Percentiles rank a stretch among this genome's conserved stretches.
These are phyloP conservation scores for Seriola quinqueradiata DNA, from an alignment of 2,113 vertebrate species.

Conservation along the genomic window DNA sequence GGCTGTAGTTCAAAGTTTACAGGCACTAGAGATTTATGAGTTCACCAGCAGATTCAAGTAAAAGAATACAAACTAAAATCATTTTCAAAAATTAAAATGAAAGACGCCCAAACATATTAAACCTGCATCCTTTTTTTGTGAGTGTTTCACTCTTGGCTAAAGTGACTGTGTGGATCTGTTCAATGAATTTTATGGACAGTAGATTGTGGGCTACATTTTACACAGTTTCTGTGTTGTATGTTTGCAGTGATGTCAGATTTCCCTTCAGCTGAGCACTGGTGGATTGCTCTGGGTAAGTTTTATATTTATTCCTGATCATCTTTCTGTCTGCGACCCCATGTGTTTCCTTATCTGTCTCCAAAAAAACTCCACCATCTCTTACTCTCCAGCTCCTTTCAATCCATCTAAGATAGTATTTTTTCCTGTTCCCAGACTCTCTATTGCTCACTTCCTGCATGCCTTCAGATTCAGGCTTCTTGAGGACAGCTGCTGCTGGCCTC, in stretches of 20 bases:
- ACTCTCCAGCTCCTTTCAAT: neutral
- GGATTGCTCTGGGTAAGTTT: slow-evolving; percentile 85
- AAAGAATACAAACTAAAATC: neutral
- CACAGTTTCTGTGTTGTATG: neutral
- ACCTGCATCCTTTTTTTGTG: neutral
- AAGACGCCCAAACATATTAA: neutral
- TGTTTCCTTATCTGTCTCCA: neutral
- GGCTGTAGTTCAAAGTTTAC: neutral
- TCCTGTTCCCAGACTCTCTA: neutral
- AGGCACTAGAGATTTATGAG: neutral
- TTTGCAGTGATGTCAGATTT: slow-evolving; percentile 83
- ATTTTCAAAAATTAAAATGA: neutral
- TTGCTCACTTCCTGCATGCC: neutral
- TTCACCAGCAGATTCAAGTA: neutral
- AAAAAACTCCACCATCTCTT: neutral
- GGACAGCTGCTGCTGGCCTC: neutral
- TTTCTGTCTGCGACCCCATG: neutral
- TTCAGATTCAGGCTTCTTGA: neutral
- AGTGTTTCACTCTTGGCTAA: neutral
- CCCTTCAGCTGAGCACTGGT: slow-evolving; percentile 85
- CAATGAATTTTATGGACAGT: neutral
- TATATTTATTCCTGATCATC: neutral
- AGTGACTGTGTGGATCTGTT: neutral
- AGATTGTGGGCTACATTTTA: neutral
- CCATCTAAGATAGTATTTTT: neutral